Evolutionary conservation across 2,113 vertebrate genomes (phyloP).

Genomic region (Crotalus tigris): DNA sequence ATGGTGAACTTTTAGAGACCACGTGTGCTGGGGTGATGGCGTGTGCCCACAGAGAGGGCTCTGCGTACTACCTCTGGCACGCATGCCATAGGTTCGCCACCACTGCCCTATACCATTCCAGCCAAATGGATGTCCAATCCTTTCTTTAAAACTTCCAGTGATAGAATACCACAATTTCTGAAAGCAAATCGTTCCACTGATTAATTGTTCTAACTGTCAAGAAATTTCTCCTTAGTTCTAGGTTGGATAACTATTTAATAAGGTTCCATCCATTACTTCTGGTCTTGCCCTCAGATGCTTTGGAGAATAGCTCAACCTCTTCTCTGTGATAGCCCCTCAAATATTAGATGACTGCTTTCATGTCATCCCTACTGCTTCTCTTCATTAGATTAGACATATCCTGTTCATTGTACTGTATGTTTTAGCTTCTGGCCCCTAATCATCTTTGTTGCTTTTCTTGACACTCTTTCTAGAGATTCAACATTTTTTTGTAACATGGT

Average conservation of each 20-base stretch:
- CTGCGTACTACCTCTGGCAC: too few species aligned
- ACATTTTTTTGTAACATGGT: too few species aligned
- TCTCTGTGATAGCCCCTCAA: background rate
- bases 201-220: background rate
- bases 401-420: too few species aligned
- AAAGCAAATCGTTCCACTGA: background rate
- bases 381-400: too few species aligned
- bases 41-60: too few species aligned
- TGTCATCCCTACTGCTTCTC: too few species aligned
- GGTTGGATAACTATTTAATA: background rate
- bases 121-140: background rate
- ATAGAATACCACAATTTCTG: background rate
- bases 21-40: too few species aligned
- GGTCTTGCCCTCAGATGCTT: background rate
- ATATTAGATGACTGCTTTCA: background rate
- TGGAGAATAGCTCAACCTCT: background rate
- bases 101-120: background rate
- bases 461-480: too few species aligned
- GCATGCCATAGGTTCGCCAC: background rate
- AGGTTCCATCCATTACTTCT: background rate
- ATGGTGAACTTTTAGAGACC: too few species aligned
- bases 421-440: too few species aligned
- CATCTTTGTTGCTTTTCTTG: too few species aligned
- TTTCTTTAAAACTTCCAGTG: background rate
- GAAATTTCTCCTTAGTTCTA: background rate